Base-by-base conservation (phyloP, 2,113 vertebrate genomes). In the Zapornia atra region DNA sequence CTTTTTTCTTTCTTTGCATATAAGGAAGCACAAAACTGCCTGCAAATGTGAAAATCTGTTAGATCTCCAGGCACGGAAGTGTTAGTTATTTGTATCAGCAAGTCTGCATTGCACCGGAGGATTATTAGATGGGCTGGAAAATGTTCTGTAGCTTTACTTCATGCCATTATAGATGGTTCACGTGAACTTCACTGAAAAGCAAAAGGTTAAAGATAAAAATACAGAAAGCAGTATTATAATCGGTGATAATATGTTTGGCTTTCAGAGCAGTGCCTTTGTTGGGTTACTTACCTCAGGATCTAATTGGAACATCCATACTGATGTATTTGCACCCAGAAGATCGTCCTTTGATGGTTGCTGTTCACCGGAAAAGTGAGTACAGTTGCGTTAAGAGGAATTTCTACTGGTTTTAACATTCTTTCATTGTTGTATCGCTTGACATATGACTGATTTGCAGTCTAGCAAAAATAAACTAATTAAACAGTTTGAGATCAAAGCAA, bases 271-370 rank as follows among this genome's bases (percentile, higher is more conserved):
- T 99, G 96, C 99, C 99, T 91, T 98, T 99, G 97, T 97, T 99
- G 78, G 99, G 99, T 83, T 99, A 99, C 97, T 98, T 99, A 57
- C 99, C 99, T 94, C 99, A 99, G 76, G 99, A 99, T 96, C 98
- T 99, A 95, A 98, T 99, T 65, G 99, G 99, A 90, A 98, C 98
- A 0, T 99, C 99, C 1, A 81, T 99, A 73, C 88, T 99, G 56
- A 97, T 97, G 42, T 98, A 98, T 77, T 82, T 99, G 82, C 98
- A 99, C 92, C 99, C 99, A 6, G 98, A 99, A 26, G 99, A 99
- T 96, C 98, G 97, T 36, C 96, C 98, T 31, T 95, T 99, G 79
- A 98, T 99, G 98, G 88, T 99, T 29, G 97, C 98, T 5, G 34
- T 99, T 97, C 99, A 99, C 88, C 97, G 96, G 21, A 99, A 99